Evolutionary conservation across 2,888 invertebrate species (phyloP), one percentile per base, ranked within the genome.

Genomic region (Itoplectis maculator): DNA sequence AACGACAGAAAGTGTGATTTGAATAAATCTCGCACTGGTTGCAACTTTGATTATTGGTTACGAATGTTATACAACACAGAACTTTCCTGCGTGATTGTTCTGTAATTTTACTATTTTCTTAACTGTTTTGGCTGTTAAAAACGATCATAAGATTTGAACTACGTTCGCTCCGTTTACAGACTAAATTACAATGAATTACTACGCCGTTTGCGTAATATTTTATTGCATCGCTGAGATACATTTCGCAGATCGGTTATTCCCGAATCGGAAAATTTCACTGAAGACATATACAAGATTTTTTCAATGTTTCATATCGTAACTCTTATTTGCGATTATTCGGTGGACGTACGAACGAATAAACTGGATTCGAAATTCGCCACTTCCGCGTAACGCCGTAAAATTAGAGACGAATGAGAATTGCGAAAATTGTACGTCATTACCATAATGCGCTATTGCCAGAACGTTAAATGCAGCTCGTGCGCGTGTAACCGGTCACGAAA

Each of bases 381-480:
- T 54, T 54, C 23, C 54, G 54, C 11, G 13, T 23, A 54, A 54
- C 23, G 2, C 23, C 23, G 13, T 54, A 54, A 54, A 54, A 23
- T 54, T 23, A 23, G 54, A 54, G 23, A 54, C 54, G 20, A 23
- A 54, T 54, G 23, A 23, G 23, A 54, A 54, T 54, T 54, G 23
- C 23, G 23, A 54, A 23, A 54, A 54, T 23, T 20, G 20, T 20
- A 3, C 2, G 13, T 0, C 4, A 54, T 54, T 54, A 54, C 23
- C 23, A 54, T 23, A 54, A 54, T 20, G 51, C 23, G 54, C 9
- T 54, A 54, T 54, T 54, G 54, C 54, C 11, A 54, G 54, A 54
- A 23, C 4, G 54, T 54, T 54, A 54, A 54, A 54, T 23, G 54
- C 11, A 2, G 13, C 7, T 23, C 23, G n/a, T 23, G 11, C 11